Evolutionary conservation across 2,888 invertebrate genomes (phyloP).

Genomic region (Maniola hyperantus): DNA sequence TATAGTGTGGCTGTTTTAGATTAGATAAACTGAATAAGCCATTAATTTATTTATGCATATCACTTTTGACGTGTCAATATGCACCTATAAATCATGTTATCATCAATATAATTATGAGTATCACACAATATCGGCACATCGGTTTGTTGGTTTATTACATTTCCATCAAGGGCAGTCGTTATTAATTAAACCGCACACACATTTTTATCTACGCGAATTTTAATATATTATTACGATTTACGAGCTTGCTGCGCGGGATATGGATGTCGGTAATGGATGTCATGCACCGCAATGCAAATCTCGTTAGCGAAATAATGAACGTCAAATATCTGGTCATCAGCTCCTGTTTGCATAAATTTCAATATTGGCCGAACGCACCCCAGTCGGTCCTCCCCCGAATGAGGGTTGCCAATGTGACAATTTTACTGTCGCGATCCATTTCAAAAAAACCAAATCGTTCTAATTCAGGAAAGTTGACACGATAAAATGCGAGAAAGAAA

Average conservation of each 20-base stretch:
- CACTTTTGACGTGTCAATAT: neutral
- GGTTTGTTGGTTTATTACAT: constrained; percentile 6
- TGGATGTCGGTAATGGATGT: constrained; percentile 16
- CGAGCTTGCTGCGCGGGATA: constrained; percentile 5
- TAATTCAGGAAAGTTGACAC: neutral
- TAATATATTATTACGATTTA: too few relatives aligned
- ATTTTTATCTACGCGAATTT: neutral
- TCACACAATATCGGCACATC: neutral
- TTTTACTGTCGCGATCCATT: neutral
- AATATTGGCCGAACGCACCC: constrained; percentile 12
- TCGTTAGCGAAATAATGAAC: constrained; percentile 25
- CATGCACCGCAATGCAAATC: constrained; percentile 21
- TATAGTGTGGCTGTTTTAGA: too few relatives aligned
- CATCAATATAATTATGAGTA: neutral
- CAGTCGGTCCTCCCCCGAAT: neutral
- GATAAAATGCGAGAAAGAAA: too few relatives aligned
- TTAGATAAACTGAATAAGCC: too few relatives aligned
- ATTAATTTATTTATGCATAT: neutral
- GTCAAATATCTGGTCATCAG: constrained; percentile 19
- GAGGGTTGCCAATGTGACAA: constrained; percentile 6
- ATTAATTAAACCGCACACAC: constrained; percentile 11
- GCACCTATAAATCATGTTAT: neutral
- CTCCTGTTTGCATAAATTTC: constrained; percentile 26
- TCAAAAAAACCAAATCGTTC: neutral
- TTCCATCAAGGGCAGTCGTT: constrained; percentile 7